Evolutionary conservation across 1,140 invertebrate species (phyloP), one percentile per base, ranked within the genome.

Genomic region (Coptotermes formosanus): DNA sequence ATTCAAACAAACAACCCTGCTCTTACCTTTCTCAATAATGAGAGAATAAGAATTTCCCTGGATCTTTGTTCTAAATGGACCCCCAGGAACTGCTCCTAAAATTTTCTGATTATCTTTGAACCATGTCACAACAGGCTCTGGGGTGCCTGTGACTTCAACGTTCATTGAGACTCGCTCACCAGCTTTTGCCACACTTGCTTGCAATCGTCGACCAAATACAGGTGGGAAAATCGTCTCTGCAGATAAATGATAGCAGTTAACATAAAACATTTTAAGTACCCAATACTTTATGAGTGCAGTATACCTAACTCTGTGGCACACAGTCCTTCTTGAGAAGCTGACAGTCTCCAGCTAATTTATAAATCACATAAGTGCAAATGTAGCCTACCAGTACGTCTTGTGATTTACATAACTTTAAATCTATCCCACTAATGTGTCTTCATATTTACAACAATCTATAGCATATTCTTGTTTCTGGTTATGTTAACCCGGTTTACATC

Each of bases 191-290:
- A 96, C 94, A 90, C 95, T 94, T 48, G 96, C 95, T 91, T 96
- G 95, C 30, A 97, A 91, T 86, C 96, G 93, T 89, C 94, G 93
- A 16, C 95, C 94, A 90, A 97, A 96, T 75, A 96, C 95, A 19
- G 96, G 96, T 32, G 96, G 96, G 89, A 96, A 95, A 83, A 95
- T 93, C 55, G 93, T 95, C 92, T 96, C 95, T 96, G 88, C 75
- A 90, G 89, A 89, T 88, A 75, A 8, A 55, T 38, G 38, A 38
- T 38, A 38, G 38, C 38, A 38, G 38, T 38, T 38, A 38, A 38
- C 2, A 38, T 38, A 38, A 38, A 38, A 38, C 38, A 38, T 38
- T 38, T 38, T 38, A 38, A 38, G 38, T 38, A 38, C 38, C 38
- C 4, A 4, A 38, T 38, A 38, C 38, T 38, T 38, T 38, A 38